phyloP scores from a whole-genome alignment of 1,140 invertebrate genomes.

The Dinothrombium tinctorium region DNA sequence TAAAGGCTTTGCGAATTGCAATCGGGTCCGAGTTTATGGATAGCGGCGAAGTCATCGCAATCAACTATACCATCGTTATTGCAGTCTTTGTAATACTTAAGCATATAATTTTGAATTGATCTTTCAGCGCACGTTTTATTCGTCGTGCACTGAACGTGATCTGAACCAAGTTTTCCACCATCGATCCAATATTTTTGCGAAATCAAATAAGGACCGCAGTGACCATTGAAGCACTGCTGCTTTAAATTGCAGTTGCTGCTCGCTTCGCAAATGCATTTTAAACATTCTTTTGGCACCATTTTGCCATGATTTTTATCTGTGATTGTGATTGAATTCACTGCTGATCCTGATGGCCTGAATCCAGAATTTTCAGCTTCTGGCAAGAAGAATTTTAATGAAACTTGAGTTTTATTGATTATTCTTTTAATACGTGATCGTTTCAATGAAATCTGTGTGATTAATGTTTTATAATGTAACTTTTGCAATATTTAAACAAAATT shows the following conservation, averaged over 20 bases:
- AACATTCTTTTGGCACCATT: neutral
- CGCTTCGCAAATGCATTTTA: neutral
- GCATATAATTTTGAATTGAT: constrained; percentile 49
- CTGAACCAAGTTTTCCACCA: constrained; percentile 39
- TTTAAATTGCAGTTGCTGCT: constrained; percentile 2
- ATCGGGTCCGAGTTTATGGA: constrained; percentile 29
- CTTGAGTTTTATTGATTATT: too few relatives aligned
- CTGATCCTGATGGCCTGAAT: too few relatives aligned
- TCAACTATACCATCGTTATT: constrained; percentile 24
- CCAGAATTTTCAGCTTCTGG: too few relatives aligned
- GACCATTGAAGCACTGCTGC: neutral
- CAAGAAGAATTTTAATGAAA: too few relatives aligned
- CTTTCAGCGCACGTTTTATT: constrained; percentile 44
- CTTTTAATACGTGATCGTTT: too few relatives aligned
- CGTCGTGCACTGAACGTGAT: constrained; percentile 36
- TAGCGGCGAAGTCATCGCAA: constrained; percentile 26
- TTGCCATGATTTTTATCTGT: neutral
- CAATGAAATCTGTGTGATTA: too few relatives aligned
- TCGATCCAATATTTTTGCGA: constrained; percentile 53
- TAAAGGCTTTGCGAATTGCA: neutral
- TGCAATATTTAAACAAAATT: too few relatives aligned
- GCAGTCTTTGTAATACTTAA: constrained; percentile 51
- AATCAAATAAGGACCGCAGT: constrained; percentile 54
- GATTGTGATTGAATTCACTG: too few relatives aligned
- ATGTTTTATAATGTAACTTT: too few relatives aligned